These are phyloP conservation scores for Corvus moneduloides DNA, from an alignment of 2,113 vertebrate species.

Conservation along the genomic window DNA sequence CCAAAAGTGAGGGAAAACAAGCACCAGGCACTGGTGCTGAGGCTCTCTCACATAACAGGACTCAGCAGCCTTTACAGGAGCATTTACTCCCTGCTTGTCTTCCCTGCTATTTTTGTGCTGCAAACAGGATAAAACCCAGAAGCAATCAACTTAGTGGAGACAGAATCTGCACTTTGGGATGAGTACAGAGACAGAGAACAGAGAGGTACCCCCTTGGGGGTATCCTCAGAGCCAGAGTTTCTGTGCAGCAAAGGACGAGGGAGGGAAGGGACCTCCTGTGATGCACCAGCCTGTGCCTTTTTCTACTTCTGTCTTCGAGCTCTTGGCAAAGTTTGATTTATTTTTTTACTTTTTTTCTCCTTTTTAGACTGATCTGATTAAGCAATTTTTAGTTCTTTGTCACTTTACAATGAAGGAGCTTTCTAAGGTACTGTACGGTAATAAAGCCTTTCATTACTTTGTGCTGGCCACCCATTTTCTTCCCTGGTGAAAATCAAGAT, in stretches of 20 bases:
- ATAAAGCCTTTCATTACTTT: constrained; percentile 41
- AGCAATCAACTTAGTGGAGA: background rate
- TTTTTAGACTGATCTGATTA: background rate
- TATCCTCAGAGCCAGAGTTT: background rate
- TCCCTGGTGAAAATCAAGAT: constrained; percentile 30
- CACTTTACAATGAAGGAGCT: background rate
- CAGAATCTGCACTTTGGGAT: background rate
- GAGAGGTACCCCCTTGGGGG: background rate
- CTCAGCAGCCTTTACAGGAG: constrained; percentile 39
- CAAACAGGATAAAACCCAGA: background rate
- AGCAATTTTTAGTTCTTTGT: background rate
- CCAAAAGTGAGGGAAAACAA: constrained; percentile 65
- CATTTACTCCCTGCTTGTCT: constrained; percentile 38
- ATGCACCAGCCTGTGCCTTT: background rate
- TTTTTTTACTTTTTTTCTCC: background rate
- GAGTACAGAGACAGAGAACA: background rate
- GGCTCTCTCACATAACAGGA: background rate
- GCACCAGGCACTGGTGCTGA: background rate
- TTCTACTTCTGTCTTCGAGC: background rate
- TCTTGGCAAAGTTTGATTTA: background rate
- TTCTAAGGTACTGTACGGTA: background rate
- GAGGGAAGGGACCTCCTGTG: background rate
- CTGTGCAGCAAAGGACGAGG: background rate
- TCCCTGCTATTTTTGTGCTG: background rate
- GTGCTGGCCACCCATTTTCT: constrained; percentile 12